Base-by-base conservation (phyloP, 2,888 invertebrate genomes). In the Eristalis intricaria region DNA sequence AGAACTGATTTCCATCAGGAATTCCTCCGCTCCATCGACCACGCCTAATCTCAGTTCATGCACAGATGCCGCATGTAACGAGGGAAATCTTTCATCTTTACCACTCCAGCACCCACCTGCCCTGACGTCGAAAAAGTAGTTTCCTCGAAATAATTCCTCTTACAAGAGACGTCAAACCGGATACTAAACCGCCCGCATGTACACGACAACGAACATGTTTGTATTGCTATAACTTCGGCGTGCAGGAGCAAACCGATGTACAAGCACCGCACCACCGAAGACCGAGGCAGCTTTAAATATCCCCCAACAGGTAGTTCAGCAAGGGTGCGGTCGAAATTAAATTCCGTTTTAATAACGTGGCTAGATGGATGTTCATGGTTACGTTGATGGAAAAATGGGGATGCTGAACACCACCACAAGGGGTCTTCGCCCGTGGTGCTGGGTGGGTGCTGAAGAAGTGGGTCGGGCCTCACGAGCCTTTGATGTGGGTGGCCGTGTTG, bases 231-330 rank as follows among this genome's bases (percentile, higher is more conserved):
- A 43, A 68, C 61, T 68, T 38, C 60, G 15, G 10, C 43, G 23
- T 35, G 43, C 68, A 50, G 19, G 63, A 43, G 23, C 50, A 63
- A 61, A 50, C 38, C 26, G 40, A 65, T 75, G 58, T 74, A 26
- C 26, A 3, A 26, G 3, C 26, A 26, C 2, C 26, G 26, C 26
- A 22, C 32, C 4, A 10, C 50, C 35, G 58, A 65, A n/a, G 56
- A 29, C 26, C 38, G 0, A 8, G 11, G 60, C 29, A 66, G 26
- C 29, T 66, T 66, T 60, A 29, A 75, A 75, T 60, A n/a, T n/a
- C 11, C 43, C 35, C 26, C 69, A 77, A 69, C 77, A 77, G 77
- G 69, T 77, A 26, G 69, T 19, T 58, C 19, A 50, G 50, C 19
- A 7, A 8, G 50, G 50, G 19, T 58, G 26, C 50, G 56, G 50